A percentile compares a stretch with the other conserved stretches of the same genome.
Conservation (phyloP, 2,797 vertebrate species). For the Parambassis ranga region DNA sequence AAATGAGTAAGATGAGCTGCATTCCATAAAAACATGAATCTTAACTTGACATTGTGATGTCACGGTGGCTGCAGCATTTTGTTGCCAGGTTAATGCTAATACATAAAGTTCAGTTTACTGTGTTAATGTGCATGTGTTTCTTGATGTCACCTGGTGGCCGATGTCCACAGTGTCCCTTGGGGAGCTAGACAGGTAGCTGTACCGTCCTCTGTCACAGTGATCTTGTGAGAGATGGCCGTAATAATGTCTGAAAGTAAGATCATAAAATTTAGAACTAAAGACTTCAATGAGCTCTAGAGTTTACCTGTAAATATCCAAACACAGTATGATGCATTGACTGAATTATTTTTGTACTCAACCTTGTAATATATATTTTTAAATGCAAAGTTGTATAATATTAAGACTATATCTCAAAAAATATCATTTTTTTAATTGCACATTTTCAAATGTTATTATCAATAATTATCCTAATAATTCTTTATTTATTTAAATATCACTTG, state of each 20-base stretch:
- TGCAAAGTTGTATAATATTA: no score
- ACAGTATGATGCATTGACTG: no score
- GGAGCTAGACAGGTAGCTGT: conserved; percentile 75
- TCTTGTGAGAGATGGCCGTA: conserved; percentile 78
- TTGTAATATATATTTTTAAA: neutral
- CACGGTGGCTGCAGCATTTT: neutral
- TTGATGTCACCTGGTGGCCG: conserved; percentile 62
- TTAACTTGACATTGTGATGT: neutral
- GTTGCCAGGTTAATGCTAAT: neutral
- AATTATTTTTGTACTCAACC: no score
- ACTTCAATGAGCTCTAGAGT: no score
- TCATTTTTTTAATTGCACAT: no score
- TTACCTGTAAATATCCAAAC: no score
- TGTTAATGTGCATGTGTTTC: neutral
- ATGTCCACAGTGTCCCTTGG: conserved; percentile 77
- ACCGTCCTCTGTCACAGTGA: conserved; percentile 71
- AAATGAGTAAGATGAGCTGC: neutral
- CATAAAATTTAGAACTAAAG: neutral
- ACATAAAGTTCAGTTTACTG: neutral
- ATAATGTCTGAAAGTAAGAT: conserved; percentile 65
- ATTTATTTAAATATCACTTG: no score
- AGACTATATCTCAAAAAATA: no score
- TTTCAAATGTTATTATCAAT: no score
- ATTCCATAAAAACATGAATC: neutral
- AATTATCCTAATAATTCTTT: no score